These are phyloP conservation scores for Aplochiton taeniatus DNA, from an alignment of 2,797 vertebrate genomes.

Conservation along the genomic window DNA sequence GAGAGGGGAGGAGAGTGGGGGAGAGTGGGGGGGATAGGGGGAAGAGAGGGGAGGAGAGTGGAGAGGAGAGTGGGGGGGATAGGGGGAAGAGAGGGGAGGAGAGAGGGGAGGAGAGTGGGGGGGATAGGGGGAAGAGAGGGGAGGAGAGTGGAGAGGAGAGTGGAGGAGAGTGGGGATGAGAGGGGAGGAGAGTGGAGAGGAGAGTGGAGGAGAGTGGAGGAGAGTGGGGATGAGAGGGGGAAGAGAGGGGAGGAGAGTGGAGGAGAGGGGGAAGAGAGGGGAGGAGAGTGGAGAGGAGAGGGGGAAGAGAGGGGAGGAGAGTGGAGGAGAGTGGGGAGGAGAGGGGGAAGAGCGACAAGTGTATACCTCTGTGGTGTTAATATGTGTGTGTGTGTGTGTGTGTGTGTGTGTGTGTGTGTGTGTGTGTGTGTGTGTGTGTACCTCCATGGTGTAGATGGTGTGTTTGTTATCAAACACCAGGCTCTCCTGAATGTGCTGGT, in stretches of 20 bases:
- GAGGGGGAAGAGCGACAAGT: not conserved
- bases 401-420: not conserved
- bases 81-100: not conserved
- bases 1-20: not conserved
- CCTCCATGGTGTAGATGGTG: conserved; percentile 90
- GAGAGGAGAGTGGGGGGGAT: not conserved
- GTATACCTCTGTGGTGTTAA: conserved; percentile 26
- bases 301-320: too few relatives aligned
- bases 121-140: conserved; percentile 3
- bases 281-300: not conserved
- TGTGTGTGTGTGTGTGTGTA: conserved; percentile 29
- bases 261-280: not conserved
- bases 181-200: not conserved
- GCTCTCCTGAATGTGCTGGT: conserved; percentile 87
- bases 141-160: not conserved
- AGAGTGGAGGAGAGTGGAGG: too few relatives aligned
- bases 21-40: not conserved
- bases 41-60: not conserved
- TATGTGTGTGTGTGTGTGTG: not conserved
- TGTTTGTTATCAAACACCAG: conserved; percentile 89
- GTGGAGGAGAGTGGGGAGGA: too few relatives aligned
- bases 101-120: not conserved
- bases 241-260: not conserved
- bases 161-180: not conserved
- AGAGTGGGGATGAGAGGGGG: not conserved